Evolutionary conservation across 2,888 invertebrate species (phyloP), one percentile per base, ranked within the genome.

Genomic region (Trissolcus brochymenae): DNA sequence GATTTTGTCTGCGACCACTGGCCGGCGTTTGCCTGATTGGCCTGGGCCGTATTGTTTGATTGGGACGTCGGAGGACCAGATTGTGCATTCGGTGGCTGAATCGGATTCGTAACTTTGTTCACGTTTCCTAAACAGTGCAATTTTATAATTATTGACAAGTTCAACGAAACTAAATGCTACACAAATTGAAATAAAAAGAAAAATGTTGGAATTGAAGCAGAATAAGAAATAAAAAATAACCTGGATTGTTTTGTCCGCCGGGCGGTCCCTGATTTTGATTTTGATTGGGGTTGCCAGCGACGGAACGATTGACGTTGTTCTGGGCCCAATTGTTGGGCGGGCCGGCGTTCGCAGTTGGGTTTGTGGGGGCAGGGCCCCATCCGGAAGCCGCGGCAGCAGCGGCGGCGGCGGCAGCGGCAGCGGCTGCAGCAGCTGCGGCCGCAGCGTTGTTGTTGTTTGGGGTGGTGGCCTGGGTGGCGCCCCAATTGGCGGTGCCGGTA

Each of bases 401-500:
- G 79, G 90, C 90, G 82, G 90, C 90, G 81, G 91, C 90, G 86
- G 93, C 93, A 84, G 93, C 92, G 49, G 93, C 90, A 76, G 94
- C 93, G 82, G 94, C 95, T 55, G 85, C 85, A 6, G 92, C 91
- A 25, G 94, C 93, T 76, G 94, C 93, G 82, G 94, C 95, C 55
- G 85, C 85, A 6, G 92, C 91, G 86, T 92, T 92, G 87, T 92
- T 93, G 79, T 90, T 90, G 82, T 90, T 90, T 81, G 91, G 90
- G 86, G 93, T 93, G 84, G 93, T 92, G 49, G 93, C 90, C 66
- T 94, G 94, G 56, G 94, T 93, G 77, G 94, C 93, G 82, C 94
- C 95, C 95, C 95, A 95, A 81, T 94, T 94, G 72, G 93, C 92
- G 73, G 94, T 93, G 62, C 90, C 90, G 80, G 91, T 91, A 76